Evolutionary conservation across 2,888 invertebrate species (phyloP).

Genomic region (Dynastes hyllus): DNA sequence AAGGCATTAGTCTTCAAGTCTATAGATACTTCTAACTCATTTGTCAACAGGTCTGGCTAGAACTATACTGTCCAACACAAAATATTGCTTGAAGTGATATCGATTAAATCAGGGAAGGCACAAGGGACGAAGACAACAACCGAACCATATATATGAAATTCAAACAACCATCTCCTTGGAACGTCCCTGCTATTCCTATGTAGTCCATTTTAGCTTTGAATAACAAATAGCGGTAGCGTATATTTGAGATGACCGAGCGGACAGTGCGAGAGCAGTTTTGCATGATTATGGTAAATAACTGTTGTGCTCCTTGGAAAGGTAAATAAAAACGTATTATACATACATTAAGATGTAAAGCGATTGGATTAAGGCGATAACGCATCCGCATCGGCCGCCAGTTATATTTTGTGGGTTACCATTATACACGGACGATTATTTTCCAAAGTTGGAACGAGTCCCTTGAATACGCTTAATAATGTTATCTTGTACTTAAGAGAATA

Average conservation of each 20-base stretch:
- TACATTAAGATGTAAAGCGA: constrained; percentile 36
- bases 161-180: constrained; percentile 2
- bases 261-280: constrained; percentile 19
- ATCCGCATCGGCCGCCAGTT: neutral
- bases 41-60: constrained; percentile 20
- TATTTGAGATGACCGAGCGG: neutral
- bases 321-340: constrained; percentile 41
- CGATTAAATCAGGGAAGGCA: constrained; percentile 66
- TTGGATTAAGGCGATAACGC: constrained; percentile 38
- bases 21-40: too few species aligned
- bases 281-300: constrained; percentile 49
- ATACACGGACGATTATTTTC: constrained; percentile 9
- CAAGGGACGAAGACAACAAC: constrained; percentile 42
- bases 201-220: constrained; percentile 6
- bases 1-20: too few species aligned
- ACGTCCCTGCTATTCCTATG: constrained; percentile 7
- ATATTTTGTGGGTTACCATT: constrained; percentile 17
- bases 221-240: constrained; percentile 13
- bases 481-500: constrained; percentile 11
- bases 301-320: constrained; percentile 36
- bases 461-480: constrained; percentile 18
- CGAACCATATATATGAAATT: constrained; percentile 14
- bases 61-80: constrained; percentile 68
- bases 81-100: constrained; percentile 66
- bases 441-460: neutral